Conservation (phyloP, 2,888 invertebrate species). For the Allacma fusca region DNA sequence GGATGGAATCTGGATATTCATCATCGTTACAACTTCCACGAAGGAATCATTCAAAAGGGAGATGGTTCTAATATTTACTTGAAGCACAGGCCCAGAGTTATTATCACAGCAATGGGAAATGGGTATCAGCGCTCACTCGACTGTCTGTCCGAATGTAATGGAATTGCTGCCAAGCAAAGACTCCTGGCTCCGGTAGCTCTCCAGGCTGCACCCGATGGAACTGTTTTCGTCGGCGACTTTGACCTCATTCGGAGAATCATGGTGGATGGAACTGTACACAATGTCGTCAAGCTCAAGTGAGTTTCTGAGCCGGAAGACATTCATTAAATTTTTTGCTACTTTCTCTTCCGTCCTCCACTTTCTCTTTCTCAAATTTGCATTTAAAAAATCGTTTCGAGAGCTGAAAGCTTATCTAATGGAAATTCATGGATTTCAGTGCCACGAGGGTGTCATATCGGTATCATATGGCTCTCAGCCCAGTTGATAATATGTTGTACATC, state of each 20-base stretch:
- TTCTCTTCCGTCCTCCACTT: background rate
- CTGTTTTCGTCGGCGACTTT: constrained; percentile 94
- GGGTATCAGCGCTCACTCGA: constrained; percentile 88
- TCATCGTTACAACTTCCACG: constrained; percentile 92
- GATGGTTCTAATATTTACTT: constrained; percentile 95
- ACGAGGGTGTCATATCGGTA: constrained; percentile 95
- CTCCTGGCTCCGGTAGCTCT: constrained; percentile 92
- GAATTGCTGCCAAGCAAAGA: constrained; percentile 79
- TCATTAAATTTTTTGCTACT: background rate
- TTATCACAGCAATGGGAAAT: constrained; percentile 90
- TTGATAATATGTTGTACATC: constrained; percentile 92
- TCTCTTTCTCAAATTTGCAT: background rate
- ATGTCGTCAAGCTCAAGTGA: constrained; percentile 83
- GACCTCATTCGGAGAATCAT: constrained; percentile 88
- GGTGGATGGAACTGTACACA: constrained; percentile 83
- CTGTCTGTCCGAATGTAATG: constrained; percentile 80
- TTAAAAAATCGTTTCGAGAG: background rate
- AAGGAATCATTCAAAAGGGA: constrained; percentile 95
- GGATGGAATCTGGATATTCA: constrained; percentile 98
- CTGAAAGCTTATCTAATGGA: background rate
- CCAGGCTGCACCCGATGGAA: constrained; percentile 90
- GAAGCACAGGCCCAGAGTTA: constrained; percentile 89
- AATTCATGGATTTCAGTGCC: constrained; percentile 71
- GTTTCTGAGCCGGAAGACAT: constrained; percentile 63
- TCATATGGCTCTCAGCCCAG: constrained; percentile 93